These are phyloP conservation scores for Yponomeuta cagnagella DNA, from an alignment of 2,888 invertebrate species.

Conservation along the genomic window DNA sequence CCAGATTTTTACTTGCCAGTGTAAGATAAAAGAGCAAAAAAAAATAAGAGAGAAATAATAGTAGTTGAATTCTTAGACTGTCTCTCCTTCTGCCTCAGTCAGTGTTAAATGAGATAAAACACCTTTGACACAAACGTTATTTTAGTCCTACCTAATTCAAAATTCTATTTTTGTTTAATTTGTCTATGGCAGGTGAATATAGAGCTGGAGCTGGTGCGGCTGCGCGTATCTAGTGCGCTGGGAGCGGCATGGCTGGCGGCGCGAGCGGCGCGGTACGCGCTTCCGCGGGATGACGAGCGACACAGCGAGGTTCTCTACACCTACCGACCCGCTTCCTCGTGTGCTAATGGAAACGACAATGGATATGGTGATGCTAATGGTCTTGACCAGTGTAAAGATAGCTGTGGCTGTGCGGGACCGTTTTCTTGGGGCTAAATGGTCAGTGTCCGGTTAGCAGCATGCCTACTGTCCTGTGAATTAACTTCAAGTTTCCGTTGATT, in stretches of 20 bases:
- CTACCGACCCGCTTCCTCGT: slow-evolving; percentile 43
- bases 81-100: too few species aligned
- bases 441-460: background rate
- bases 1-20: too few species aligned
- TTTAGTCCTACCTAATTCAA: too few species aligned
- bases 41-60: too few species aligned
- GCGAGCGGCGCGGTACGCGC: slow-evolving; percentile 76
- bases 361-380: background rate
- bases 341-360: slow-evolving; percentile 3
- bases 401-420: background rate
- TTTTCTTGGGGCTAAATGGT: background rate
- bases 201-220: slow-evolving; percentile 76
- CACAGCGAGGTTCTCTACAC: slow-evolving; percentile 81
- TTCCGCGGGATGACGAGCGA: slow-evolving; percentile 82
- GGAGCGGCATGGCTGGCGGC: slow-evolving; percentile 93
- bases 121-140: too few species aligned
- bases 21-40: too few species aligned
- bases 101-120: too few species aligned
- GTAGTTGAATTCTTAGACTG: too few species aligned
- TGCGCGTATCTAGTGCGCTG: slow-evolving; percentile 85
- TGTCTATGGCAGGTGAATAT: slow-evolving; percentile 43
- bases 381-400: background rate
- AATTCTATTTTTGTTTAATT: too few species aligned
- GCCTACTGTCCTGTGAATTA: too few species aligned
- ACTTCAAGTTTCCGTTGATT: too few species aligned